phyloP scores from a whole-genome alignment of 2,113 vertebrate genomes.

The Promerops cafer region DNA sequence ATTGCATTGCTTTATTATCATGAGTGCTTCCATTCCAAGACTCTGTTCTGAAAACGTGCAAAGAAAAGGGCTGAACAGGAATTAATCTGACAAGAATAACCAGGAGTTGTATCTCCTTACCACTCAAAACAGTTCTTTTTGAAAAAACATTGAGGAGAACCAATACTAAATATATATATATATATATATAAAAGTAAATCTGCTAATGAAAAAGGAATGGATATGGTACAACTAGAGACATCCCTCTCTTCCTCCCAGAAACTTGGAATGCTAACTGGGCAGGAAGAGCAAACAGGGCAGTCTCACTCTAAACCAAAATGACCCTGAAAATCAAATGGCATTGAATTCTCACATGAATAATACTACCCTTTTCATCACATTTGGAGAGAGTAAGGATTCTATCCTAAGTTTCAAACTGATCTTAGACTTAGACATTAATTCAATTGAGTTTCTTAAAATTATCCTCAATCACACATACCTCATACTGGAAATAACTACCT shows the following conservation, averaged over 20 bases:
- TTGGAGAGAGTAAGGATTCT: not conserved
- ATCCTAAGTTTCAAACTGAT: not conserved
- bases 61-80: not conserved
- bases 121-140: not conserved
- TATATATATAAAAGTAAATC: not conserved
- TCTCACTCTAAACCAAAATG: not conserved
- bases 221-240: not conserved
- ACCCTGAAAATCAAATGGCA: not conserved
- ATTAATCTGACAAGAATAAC: not conserved
- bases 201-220: not conserved
- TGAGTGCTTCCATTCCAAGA: not conserved
- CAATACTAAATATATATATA: too few relatives aligned
- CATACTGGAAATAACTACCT: not conserved
- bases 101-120: not conserved
- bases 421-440: not conserved
- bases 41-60: not conserved
- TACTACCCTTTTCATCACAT: not conserved
- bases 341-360: not conserved
- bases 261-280: not conserved
- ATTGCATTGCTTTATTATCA: not conserved
- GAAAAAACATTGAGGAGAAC: constrained; percentile 37
- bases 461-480: not conserved
- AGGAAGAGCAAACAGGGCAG: not conserved
- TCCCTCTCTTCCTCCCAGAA: not conserved
- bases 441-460: not conserved